Evolutionary conservation across 1,140 invertebrate genomes (phyloP), one percentile per base, ranked within the genome.

Genomic region (Magallana ariakensis): DNA sequence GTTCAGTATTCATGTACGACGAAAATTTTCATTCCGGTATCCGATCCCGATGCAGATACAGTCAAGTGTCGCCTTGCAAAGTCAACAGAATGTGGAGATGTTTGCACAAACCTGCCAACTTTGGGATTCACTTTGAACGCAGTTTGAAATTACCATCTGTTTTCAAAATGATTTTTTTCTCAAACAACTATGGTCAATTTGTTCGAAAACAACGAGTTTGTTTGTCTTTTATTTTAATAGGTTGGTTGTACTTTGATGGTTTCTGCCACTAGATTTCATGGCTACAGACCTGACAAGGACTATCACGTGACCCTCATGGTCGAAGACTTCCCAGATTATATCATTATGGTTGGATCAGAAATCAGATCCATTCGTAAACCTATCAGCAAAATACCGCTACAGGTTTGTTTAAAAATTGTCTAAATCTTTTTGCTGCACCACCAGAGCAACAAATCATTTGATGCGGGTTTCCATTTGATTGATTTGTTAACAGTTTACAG

Each of bases 321-420:
- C 8, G 87, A 88, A 62, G 87, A 88, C 56, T 88, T 66, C 26
- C 87, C 87, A 7, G 85, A 85, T 54, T 88, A 88, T 62, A 88
- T 85, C 10, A 86, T 88, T 8, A 86, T 58, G 54, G 83, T 88
- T 11, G 87, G 87, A 84, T 33, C 19, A 19, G 82, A 88, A 22
- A 80, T 83, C 33, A 62, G 62, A 19, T 85, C 81, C 10, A 81
- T 80, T 9, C 80, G 82, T 6, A 60, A 84, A 10, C 19, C 58
- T 5, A 58, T 88, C 56, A 88, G 87, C 33, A 86, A 84, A 62
- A 86, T 88, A 19, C 87, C 87, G 54, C n/a, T 88, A 16, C 87
- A 88, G 83, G 87, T 88, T 19, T 5, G 60, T 62, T 46, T 46
- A 5, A 46, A 46, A 4, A 2, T 5, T 46, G 33, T 46, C 33